Percentiles rank a stretch among this genome's conserved stretches.
These are phyloP conservation scores for Adrianichthys oophorus DNA, from an alignment of 2,797 vertebrate species.

Conservation along the genomic window DNA sequence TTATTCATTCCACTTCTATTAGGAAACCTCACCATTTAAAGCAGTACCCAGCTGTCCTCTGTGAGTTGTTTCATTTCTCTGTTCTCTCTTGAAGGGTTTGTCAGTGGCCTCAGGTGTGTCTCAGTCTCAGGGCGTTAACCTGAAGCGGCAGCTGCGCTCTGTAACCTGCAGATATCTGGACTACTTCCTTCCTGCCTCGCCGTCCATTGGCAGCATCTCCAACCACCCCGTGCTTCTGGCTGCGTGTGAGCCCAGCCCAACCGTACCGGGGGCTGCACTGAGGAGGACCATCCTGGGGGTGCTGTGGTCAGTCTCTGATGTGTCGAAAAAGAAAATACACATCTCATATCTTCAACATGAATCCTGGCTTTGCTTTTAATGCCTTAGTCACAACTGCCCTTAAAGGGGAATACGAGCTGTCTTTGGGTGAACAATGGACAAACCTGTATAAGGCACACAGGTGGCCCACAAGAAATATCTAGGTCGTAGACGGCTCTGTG, in stretches of 20 bases:
- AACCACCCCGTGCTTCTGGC: conserved; percentile 90
- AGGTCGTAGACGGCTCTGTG: no score
- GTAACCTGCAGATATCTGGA: conserved; percentile 87
- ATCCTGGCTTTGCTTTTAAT: no score
- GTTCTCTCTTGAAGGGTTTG: conserved; percentile 81
- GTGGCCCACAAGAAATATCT: no score
- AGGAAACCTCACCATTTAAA: no score
- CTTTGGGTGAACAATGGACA: no score
- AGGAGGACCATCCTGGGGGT: conserved; percentile 82
- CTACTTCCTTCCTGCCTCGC: conserved; percentile 86
- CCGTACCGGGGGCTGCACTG: conserved; percentile 67
- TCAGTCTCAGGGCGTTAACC: conserved; percentile 84
- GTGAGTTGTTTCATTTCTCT: not conserved
- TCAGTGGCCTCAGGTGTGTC: conserved; percentile 84
- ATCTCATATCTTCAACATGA: not conserved
- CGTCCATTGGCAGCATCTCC: conserved; percentile 58
- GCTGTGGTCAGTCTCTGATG: conserved; percentile 78
- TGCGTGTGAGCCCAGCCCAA: conserved; percentile 74
- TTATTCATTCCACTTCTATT: no score
- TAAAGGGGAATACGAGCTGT: no score
- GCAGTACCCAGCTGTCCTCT: not conserved
- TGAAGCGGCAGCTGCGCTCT: conserved; percentile 88
- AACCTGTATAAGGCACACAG: no score
- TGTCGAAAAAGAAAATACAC: not conserved
- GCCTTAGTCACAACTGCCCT: no score